Conservation (phyloP, 2,797 vertebrate genomes). For the Tragopan temminckii region DNA sequence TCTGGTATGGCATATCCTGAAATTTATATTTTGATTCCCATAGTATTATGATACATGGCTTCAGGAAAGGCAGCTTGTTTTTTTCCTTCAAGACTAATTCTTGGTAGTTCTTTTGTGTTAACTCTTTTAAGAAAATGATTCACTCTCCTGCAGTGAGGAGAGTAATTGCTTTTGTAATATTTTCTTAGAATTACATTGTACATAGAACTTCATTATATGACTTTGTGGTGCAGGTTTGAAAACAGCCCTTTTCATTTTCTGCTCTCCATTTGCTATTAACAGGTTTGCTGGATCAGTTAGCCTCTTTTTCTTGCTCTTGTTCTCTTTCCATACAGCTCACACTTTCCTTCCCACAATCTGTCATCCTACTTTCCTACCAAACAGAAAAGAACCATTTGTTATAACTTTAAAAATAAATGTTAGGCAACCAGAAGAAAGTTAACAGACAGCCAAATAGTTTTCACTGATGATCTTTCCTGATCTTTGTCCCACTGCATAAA, state of each 20-base stretch:
- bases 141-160: neutral
- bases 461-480: slow-evolving; percentile 55
- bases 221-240: rapidly evolving
- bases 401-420: slow-evolving; percentile 50
- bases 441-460: slow-evolving; percentile 59
- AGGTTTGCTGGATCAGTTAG: slow-evolving; percentile 2
- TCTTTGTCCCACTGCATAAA: slow-evolving; percentile 62
- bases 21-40: neutral
- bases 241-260: neutral
- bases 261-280: neutral
- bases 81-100: neutral
- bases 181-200: neutral
- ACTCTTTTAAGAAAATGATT: neutral
- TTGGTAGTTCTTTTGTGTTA: neutral
- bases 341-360: slow-evolving; percentile 66
- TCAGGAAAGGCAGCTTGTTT: neutral
- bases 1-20: neutral
- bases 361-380: slow-evolving; percentile 58
- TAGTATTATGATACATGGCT: neutral
- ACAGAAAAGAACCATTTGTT: slow-evolving; percentile 56
- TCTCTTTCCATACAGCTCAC: slow-evolving; percentile 44
- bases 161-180: neutral
- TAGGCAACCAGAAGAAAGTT: slow-evolving; percentile 55
- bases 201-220: neutral
- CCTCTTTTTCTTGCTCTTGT: slow-evolving; percentile 4